A percentile compares a stretch with the other conserved stretches of the same genome.
phyloP scores from a whole-genome alignment of 1,140 invertebrate species.

The Anadara kagoshimensis region DNA sequence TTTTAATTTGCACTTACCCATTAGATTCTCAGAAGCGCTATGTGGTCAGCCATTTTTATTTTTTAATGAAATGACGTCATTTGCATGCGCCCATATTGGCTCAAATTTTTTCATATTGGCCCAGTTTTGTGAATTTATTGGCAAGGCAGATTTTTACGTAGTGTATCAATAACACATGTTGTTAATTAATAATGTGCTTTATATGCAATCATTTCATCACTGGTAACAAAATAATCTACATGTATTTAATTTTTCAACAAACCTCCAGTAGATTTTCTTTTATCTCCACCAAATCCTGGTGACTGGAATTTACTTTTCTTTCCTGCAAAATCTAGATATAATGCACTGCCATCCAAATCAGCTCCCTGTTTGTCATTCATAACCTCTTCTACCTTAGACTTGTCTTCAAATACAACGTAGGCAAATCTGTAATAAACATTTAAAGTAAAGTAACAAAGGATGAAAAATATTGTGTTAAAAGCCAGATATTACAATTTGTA shows the following conservation, averaged over 20 bases:
- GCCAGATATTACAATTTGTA: neutral
- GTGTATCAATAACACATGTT: no score
- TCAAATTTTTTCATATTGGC: no score
- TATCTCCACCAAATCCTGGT: conserved; percentile 24
- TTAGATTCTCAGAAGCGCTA: no score
- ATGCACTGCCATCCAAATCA: conserved; percentile 60
- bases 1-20: no score
- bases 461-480: neutral
- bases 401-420: conserved; percentile 59
- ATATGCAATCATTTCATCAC: neutral
- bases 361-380: conserved; percentile 62
- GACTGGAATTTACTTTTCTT: conserved; percentile 38
- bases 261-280: conserved; percentile 10
- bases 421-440: conserved; percentile 59
- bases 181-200: no score
- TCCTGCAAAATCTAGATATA: conserved; percentile 59
- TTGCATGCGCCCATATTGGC: no score
- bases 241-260: neutral
- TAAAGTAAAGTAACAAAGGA: neutral
- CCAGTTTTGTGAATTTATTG: no score
- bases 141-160: no score
- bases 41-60: no score
- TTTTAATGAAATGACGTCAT: no score
- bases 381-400: conserved; percentile 50
- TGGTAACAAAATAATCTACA: neutral